Percentiles rank a stretch among this genome's conserved stretches.
Conservation (phyloP, 1,140 invertebrate species). For the Schmidtea mediterranea region DNA sequence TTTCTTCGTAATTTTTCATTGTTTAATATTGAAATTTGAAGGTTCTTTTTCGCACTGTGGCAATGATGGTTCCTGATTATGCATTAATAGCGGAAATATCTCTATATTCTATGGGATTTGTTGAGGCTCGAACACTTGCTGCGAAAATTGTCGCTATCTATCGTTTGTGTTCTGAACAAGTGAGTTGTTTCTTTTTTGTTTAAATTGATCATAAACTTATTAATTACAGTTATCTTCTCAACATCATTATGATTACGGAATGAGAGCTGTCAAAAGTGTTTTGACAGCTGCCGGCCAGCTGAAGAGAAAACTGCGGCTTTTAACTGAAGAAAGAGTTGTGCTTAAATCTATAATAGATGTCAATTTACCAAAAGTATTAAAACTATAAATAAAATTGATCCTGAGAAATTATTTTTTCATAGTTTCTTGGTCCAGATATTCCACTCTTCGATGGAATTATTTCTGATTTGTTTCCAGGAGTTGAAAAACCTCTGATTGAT, state of each 20-base stretch:
- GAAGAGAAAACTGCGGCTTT: slow-evolving; percentile 24
- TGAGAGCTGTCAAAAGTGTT: slow-evolving; percentile 27
- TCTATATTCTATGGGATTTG: slow-evolving; percentile 28
- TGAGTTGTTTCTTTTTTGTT: too few relatives aligned
- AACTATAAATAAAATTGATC: background rate
- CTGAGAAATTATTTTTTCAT: slow-evolving; percentile 2
- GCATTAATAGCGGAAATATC: slow-evolving; percentile 28
- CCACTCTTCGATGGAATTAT: slow-evolving; percentile 27
- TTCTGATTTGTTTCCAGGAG: slow-evolving; percentile 24
- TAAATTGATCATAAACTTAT: too few relatives aligned
- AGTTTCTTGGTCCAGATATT: slow-evolving; percentile 28
- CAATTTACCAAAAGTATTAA: slow-evolving; percentile 25
- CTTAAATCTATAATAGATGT: slow-evolving; percentile 26
- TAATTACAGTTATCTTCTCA: slow-evolving; percentile 21
- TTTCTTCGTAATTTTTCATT: too few relatives aligned
- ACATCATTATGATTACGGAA: slow-evolving; percentile 28
- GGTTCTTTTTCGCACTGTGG: slow-evolving; percentile 28
- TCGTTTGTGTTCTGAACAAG: slow-evolving; percentile 24
- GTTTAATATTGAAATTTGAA: too few relatives aligned
- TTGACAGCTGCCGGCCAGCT: slow-evolving; percentile 26
- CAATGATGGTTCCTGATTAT: slow-evolving; percentile 29
- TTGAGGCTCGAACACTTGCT: slow-evolving; percentile 21
- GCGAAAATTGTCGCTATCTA: slow-evolving; percentile 27
- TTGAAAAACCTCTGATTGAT: slow-evolving; percentile 28
- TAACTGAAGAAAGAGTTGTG: slow-evolving; percentile 22